Evolutionary conservation across 1,140 invertebrate species (phyloP).

Genomic region (Heliothis virescens): DNA sequence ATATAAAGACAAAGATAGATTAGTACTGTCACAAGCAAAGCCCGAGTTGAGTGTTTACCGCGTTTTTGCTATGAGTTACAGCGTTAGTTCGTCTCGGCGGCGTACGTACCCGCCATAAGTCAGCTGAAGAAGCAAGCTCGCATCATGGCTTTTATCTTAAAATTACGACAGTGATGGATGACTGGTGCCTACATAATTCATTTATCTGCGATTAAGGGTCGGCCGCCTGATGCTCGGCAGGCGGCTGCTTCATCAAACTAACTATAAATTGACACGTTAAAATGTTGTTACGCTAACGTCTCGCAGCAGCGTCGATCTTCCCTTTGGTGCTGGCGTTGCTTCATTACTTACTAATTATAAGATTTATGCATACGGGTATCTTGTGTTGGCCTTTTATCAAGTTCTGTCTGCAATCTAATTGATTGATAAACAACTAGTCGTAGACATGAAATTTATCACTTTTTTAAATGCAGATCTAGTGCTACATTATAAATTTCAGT

Average conservation of each 20-base stretch:
- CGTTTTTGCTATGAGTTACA: not conserved
- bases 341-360: constrained; percentile 2
- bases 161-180: constrained; percentile 79
- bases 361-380: not conserved
- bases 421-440: too few species aligned
- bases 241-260: constrained; percentile 59
- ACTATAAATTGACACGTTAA: constrained; percentile 66
- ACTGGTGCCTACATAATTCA: constrained; percentile 72
- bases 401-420: too few species aligned
- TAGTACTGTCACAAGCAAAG: not conserved
- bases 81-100: not conserved
- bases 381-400: too few species aligned
- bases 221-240: constrained; percentile 53
- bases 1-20: not conserved
- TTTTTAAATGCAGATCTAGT: too few species aligned
- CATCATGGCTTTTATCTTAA: constrained; percentile 79
- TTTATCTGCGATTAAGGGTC: constrained; percentile 76
- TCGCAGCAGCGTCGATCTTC: constrained; percentile 2
- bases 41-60: not conserved
- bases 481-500: too few species aligned
- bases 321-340: not conserved
- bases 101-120: constrained; percentile 4
- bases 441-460: too few species aligned
- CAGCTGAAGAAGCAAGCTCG: constrained; percentile 46
- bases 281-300: constrained; percentile 52